phyloP scores from a whole-genome alignment of 30 jellyfish, hydroid and myxozoan genomes.

The Aurelia sp. region DNA sequence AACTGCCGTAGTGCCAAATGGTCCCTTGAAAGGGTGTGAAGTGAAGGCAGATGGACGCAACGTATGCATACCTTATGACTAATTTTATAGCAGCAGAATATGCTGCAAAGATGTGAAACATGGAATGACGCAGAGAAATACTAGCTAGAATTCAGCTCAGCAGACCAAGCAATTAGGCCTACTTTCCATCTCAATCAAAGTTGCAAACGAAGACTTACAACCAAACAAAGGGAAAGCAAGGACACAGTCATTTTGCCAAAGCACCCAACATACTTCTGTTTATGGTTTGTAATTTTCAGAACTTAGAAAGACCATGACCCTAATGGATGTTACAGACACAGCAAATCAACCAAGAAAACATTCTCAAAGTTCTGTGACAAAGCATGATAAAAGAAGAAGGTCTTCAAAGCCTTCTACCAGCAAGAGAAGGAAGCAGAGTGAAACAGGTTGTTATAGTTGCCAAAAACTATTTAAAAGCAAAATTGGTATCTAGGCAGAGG shows the following conservation, averaged over 20 bases:
- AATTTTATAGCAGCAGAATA: too few species aligned
- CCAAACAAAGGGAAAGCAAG: not conserved
- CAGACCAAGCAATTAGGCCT: too few species aligned
- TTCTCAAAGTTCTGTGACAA: constrained; percentile 4
- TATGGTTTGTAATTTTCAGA: not conserved
- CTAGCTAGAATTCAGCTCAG: not conserved
- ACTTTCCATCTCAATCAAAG: too few species aligned
- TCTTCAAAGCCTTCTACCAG: constrained; percentile 27
- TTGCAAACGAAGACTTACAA: too few species aligned
- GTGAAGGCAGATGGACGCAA: too few species aligned
- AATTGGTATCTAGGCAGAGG: too few species aligned
- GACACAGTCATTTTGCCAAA: not conserved
- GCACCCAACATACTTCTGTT: not conserved
- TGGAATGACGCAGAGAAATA: not conserved
- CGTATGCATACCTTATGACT: too few species aligned
- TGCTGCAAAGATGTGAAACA: not conserved
- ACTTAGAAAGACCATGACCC: constrained; percentile 23
- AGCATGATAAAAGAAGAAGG: constrained; percentile 2
- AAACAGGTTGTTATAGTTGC: not conserved
- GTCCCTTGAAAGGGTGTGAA: too few species aligned
- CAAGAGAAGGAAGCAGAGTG: constrained; percentile 5
- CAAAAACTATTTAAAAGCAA: too few species aligned
- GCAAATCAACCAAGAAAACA: not conserved
- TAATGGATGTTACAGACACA: constrained; percentile 27
- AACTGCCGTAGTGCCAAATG: too few species aligned